Base-by-base conservation (phyloP, 2,113 vertebrate genomes). In the Manacus vitellinus region DNA sequence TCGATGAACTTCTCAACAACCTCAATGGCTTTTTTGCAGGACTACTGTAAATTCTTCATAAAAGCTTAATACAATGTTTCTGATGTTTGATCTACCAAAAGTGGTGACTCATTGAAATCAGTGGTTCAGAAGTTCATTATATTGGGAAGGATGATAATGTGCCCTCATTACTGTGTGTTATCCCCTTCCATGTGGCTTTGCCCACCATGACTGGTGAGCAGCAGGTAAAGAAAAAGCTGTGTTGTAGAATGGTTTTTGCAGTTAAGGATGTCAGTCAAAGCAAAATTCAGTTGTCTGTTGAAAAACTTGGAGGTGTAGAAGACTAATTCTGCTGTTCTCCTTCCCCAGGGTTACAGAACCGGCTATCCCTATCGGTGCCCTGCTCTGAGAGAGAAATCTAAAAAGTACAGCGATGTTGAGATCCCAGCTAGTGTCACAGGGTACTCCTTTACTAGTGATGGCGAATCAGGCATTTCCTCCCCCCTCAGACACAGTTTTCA, bases 401-500 rank as follows among this genome's bases (percentile, higher is more conserved):
- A 99, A 99, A 99, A 99, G 87, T 98, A 98, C 99, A 99, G 99
- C 95, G 99, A 99, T 30, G 99, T 98, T 95, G 99, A 99, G 97
- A 98, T 96, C 37, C 98, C 99, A 84, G 98, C 99, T 84, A 98
- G 98, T 76, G 98, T 98, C 98, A 99, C 99, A 67, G 99, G 99
- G 89, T 99, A 98, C 98, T 99, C 99, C 91, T 98, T 99, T 72
- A 98, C 98, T 96, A 99, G 99, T 92, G 99, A 99, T 92, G 99
- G 99, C 43, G 99, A 99, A 97, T 99, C 99, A 89, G 99, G 99
- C 94, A 98, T 99, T 95, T 98, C 99, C 98, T 99, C 99, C 96
- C 99, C 99, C 81, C 98, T 99, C 98, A 99, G 99, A 97, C 99
- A 99, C 98, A 99, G 99, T 99, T 99, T 99, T 99, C 99, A 99